phyloP scores from a whole-genome alignment of 1,140 invertebrate genomes.

The Drosophila malerkotliana region DNA sequence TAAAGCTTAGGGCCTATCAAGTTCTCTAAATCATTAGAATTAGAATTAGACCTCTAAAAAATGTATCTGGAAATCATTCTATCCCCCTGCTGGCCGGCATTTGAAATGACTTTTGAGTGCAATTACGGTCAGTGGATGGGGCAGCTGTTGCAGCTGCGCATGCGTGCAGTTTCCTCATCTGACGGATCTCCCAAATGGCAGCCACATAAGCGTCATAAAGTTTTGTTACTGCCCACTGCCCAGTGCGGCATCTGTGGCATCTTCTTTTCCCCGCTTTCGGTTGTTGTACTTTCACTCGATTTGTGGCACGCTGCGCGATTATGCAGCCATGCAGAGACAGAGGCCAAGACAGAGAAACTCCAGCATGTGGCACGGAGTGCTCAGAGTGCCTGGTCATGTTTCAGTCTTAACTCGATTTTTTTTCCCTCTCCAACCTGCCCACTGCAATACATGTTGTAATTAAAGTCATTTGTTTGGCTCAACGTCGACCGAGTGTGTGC shows the following conservation, averaged over 20 bases:
- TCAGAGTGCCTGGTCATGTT: constrained; percentile 41
- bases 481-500: constrained; percentile 27
- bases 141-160: constrained; percentile 44
- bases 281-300: constrained; percentile 67
- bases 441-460: constrained; percentile 43
- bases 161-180: constrained; percentile 65
- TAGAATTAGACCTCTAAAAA: constrained; percentile 25
- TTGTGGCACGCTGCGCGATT: constrained; percentile 59
- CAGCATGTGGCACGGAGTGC: constrained; percentile 19
- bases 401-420: constrained; percentile 47
- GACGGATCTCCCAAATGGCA: constrained; percentile 44
- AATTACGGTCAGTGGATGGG: constrained; percentile 33
- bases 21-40: constrained; percentile 20
- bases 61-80: constrained; percentile 11
- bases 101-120: constrained; percentile 26
- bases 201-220: constrained; percentile 34
- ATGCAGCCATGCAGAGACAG: constrained; percentile 65
- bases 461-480: constrained; percentile 68
- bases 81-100: constrained; percentile 5
- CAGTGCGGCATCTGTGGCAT: constrained; percentile 39
- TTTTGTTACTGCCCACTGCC: constrained; percentile 33
- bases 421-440: not conserved
- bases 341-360: constrained; percentile 45
- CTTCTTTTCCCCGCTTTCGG: constrained; percentile 63
- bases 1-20: not conserved